Base-by-base conservation (phyloP, 2,888 invertebrate genomes). In the Adela reaumurella region DNA sequence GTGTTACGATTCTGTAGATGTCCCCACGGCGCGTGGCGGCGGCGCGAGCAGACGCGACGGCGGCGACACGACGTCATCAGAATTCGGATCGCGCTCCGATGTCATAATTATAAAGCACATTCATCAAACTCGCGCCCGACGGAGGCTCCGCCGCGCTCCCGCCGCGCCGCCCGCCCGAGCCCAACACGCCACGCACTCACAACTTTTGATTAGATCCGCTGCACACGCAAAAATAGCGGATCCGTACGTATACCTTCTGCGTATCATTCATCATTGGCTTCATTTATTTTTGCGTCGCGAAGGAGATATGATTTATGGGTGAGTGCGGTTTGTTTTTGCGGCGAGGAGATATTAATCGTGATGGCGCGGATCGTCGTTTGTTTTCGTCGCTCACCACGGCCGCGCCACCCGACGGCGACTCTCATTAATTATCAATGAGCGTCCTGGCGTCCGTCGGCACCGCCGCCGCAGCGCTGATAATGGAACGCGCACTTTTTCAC, bases 361-460 rank as follows among this genome's bases (percentile, higher is more conserved):
- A 74, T 72, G 72, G 71, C 71, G 68, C 68, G 63, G 35, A 35
- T 62, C 68, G 70, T 76, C 76, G 74, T 77, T 77, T 78, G 74
- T 78, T 74, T 74, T 77, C 77, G 76, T 78, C 76, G 74, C 66
- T 63, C 35, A 14, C 35, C 14, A 14, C 35, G n/a, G n/a, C n/a
- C n/a, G n/a, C n/a, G n/a, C n/a, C n/a, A 3, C 6, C 11, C 24
- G 24, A 61, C 74, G 74, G 70, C 74, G 68, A 24, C 24, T 64
- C 68, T 70, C 77, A 76, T 77, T 77, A 77, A 78, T 77, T 78
- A 78, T 74, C 77, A 77, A 78, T 77, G 77, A 77, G 68, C 70
- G 76, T 74, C 74, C 74, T 67, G n/a, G n/a, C n/a, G n/a, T n/a
- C n/a, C n/a, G n/a, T n/a, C n/a, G n/a, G n/a, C n/a, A n/a, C n/a